phyloP scores from a whole-genome alignment of 2,113 vertebrate species.

The Promerops cafer region DNA sequence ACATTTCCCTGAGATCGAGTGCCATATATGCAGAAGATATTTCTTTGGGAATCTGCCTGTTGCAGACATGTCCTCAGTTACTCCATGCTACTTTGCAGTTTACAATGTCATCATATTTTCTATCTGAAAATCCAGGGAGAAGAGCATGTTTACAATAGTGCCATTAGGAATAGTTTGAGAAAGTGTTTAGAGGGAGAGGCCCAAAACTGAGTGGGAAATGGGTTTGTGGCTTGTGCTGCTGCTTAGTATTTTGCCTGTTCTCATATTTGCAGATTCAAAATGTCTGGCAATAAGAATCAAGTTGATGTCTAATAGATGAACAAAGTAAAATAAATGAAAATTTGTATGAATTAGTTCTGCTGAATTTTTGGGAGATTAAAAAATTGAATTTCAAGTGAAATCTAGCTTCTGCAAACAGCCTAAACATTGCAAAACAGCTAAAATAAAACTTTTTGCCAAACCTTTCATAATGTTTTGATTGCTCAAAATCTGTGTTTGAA shows the following conservation, averaged over 20 bases:
- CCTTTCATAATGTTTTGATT: not conserved
- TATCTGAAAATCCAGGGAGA: not conserved
- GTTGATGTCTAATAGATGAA: not conserved
- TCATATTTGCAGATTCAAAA: not conserved
- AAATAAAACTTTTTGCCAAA: not conserved
- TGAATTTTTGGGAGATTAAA: not conserved
- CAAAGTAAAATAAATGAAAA: not conserved
- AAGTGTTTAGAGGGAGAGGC: not conserved
- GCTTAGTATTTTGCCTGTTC: not conserved
- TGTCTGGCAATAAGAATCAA: not conserved
- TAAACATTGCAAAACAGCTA: not conserved
- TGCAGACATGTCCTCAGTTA: not conserved
- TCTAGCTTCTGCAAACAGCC: not conserved
- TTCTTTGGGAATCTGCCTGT: not conserved
- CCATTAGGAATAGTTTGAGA: not conserved
- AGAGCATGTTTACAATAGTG: not conserved
- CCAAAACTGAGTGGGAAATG: not conserved
- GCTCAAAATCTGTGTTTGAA: not conserved
- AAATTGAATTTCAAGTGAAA: not conserved
- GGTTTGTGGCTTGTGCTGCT: not conserved
- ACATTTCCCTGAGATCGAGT: not conserved
- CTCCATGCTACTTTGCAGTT: not conserved
- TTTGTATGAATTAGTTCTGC: not conserved
- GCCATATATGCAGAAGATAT: not conserved
- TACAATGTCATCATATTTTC: not conserved